Conservation (phyloP, 2,888 invertebrate genomes). For the Polydesmus complanatus region DNA sequence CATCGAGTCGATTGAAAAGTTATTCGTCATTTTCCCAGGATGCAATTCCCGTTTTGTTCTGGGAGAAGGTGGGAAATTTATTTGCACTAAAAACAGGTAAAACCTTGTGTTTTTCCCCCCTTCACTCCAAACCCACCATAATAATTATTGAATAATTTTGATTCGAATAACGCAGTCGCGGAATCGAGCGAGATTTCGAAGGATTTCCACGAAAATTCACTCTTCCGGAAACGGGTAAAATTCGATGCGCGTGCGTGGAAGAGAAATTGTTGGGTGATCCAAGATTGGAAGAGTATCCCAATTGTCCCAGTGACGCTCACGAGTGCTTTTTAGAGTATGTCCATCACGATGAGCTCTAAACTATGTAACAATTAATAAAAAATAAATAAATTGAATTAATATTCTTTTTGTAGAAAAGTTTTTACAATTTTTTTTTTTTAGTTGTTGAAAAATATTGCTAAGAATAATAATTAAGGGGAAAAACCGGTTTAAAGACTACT, state of each 20-base stretch:
- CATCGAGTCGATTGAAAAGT: background rate
- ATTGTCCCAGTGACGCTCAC: background rate
- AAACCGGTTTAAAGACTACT: no score
- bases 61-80: background rate
- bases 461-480: no score
- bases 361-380: no score
- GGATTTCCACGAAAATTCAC: background rate
- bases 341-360: background rate
- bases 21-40: background rate
- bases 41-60: background rate
- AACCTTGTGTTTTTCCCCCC: background rate
- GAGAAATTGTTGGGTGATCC: background rate
- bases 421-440: no score
- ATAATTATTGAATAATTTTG: background rate
- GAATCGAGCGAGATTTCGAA: background rate
- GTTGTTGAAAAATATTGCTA: no score
- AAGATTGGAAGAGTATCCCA: background rate
- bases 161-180: background rate
- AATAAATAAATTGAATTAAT: no score
- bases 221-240: background rate
- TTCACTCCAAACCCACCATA: background rate
- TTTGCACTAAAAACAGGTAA: background rate
- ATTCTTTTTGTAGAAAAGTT: no score
- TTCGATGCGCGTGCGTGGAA: background rate
- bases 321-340: background rate